A percentile compares a stretch with the other conserved stretches of the same genome.
Evolutionary conservation across 2,797 vertebrate genomes (phyloP).

Genomic region (Myotis daubentonii): DNA sequence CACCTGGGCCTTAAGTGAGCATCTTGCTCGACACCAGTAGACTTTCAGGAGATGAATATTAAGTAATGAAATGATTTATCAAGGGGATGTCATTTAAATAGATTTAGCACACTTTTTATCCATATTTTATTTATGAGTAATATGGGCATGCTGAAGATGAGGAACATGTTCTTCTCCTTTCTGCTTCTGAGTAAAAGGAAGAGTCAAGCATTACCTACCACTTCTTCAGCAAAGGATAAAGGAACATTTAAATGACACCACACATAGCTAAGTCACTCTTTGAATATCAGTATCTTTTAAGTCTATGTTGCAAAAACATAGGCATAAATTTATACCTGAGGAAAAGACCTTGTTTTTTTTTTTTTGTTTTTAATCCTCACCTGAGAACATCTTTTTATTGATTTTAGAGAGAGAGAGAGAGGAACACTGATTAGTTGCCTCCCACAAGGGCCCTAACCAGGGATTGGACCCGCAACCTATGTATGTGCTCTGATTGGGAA

Average conservation of each 20-base stretch:
- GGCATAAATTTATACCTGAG: background rate
- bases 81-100: background rate
- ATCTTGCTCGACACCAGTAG: background rate
- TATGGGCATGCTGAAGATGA: background rate
- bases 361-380: background rate
- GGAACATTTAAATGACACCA: background rate
- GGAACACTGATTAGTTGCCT: background rate
- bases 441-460: background rate
- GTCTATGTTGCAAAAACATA: background rate
- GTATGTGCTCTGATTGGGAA: background rate
- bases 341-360: background rate
- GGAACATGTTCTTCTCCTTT: background rate
- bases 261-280: background rate
- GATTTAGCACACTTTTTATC: background rate
- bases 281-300: background rate
- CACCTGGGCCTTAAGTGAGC: background rate
- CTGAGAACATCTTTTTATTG: background rate
- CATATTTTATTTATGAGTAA: conserved; percentile 10
- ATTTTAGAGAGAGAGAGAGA: background rate
- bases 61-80: background rate
- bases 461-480: background rate
- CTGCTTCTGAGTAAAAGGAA: background rate
- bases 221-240: background rate
- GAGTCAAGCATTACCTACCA: background rate
- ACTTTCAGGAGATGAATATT: background rate